phyloP scores from a whole-genome alignment of 1,140 invertebrate genomes.

The Anastatus disparis region DNA sequence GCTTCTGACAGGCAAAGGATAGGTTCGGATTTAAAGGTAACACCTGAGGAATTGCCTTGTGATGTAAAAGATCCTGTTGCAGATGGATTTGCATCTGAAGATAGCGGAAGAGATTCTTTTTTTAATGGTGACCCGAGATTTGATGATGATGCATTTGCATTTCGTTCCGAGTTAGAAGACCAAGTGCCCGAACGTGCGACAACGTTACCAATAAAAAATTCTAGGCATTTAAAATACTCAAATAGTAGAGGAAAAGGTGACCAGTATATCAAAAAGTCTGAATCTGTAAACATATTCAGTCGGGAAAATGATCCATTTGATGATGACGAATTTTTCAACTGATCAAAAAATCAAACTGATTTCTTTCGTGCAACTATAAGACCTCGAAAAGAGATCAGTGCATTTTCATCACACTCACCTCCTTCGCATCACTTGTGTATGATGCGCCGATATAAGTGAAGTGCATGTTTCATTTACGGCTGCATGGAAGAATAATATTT shows the following conservation, averaged over 20 bases:
- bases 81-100: conserved; percentile 51
- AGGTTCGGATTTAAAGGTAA: conserved; percentile 57
- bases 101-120: conserved; percentile 55
- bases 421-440: conserved; percentile 4
- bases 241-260: conserved; percentile 52
- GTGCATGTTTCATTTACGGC: conserved; percentile 38
- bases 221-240: conserved; percentile 58
- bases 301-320: conserved; percentile 85
- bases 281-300: conserved; percentile 88
- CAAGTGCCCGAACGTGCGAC: conserved; percentile 56
- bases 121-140: conserved; percentile 60
- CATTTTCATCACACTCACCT: conserved; percentile 18
- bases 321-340: conserved; percentile 85
- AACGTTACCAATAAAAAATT: conserved; percentile 60
- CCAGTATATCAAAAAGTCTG: conserved; percentile 81
- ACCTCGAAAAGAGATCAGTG: conserved; percentile 36
- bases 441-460: conserved; percentile 22
- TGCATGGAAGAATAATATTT: conserved; percentile 47
- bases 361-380: conserved; percentile 16
- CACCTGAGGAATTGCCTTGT: conserved; percentile 54
- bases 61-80: conserved; percentile 49
- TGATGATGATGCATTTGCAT: conserved; percentile 60
- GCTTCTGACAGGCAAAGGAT: conserved; percentile 55
- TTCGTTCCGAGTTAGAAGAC: conserved; percentile 62
- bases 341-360: conserved; percentile 46